Percentiles rank a stretch among this genome's conserved stretches.
Evolutionary conservation across 1,140 invertebrate species (phyloP).

Genomic region (Carposina sasakii): DNA sequence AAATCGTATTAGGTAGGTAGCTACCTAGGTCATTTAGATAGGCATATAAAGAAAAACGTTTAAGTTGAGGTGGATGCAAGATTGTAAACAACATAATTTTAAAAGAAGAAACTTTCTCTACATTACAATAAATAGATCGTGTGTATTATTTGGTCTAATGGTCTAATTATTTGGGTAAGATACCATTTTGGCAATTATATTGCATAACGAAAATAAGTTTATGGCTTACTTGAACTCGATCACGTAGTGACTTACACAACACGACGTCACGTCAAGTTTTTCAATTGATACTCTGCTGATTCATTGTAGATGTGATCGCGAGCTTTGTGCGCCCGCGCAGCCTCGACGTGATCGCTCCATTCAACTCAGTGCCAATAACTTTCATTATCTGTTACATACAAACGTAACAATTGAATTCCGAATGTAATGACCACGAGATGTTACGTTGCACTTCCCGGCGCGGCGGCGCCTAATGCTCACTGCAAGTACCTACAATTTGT

Average conservation of each 20-base stretch:
- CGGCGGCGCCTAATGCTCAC: conserved; percentile 27
- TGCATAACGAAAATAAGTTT: conserved; percentile 52
- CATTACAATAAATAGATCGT: no score
- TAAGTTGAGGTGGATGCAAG: no score
- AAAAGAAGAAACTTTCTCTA: conserved; percentile 62
- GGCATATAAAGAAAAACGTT: no score
- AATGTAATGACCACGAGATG: conserved; percentile 31
- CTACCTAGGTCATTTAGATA: no score
- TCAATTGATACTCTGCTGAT: conserved; percentile 47
- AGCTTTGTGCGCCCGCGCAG: conserved; percentile 1
- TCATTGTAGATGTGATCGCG: no score
- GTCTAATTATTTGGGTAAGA: conserved; percentile 37
- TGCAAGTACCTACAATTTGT: conserved; percentile 34
- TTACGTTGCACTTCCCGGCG: conserved; percentile 12
- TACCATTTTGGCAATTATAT: conserved; percentile 65
- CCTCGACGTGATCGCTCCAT: conserved; percentile 33
- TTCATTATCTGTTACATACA: conserved; percentile 43
- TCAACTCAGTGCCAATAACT: conserved; percentile 44
- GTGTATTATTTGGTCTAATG: no score
- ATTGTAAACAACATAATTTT: no score
- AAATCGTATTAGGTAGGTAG: no score
- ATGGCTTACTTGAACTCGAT: conserved; percentile 47
- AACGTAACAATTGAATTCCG: conserved; percentile 43
- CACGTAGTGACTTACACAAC: conserved; percentile 62
- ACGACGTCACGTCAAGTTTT: conserved; percentile 55